Percentiles rank a stretch among this genome's conserved stretches.
Conservation (phyloP, 2,888 invertebrate genomes). For the Aromia moschata region DNA sequence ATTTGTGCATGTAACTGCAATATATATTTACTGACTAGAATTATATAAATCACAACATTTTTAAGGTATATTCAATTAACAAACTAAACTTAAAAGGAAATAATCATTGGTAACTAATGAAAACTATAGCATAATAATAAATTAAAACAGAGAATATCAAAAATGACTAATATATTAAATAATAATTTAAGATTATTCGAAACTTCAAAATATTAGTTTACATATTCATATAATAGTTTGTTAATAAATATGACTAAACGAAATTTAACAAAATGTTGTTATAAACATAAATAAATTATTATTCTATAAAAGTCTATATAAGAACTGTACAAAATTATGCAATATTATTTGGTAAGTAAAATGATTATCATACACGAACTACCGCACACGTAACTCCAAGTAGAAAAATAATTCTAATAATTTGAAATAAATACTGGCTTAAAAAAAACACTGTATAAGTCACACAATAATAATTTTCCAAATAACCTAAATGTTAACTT, state of each 20-base stretch:
- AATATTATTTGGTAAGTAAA: constrained; percentile 40
- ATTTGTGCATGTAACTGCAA: constrained; percentile 37
- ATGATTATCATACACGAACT: constrained; percentile 12
- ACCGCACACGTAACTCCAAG: constrained; percentile 14
- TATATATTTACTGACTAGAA: constrained; percentile 59
- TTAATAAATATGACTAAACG: constrained; percentile 39
- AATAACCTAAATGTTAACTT: constrained; percentile 48
- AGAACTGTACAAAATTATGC: constrained; percentile 33
- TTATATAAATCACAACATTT: constrained; percentile 58
- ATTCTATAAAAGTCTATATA: constrained; percentile 22
- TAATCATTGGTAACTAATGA: constrained; percentile 48
- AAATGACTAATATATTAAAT: constrained; percentile 35
- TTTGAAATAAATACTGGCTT: constrained; percentile 39
- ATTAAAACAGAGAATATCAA: constrained; percentile 45
- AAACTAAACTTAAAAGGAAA: constrained; percentile 42
- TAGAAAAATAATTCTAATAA: constrained; percentile 25
- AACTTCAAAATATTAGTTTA: constrained; percentile 27
- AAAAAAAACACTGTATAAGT: constrained; percentile 36
- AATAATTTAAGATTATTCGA: constrained; percentile 31
- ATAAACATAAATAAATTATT: constrained; percentile 26
- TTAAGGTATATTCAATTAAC: constrained; percentile 45
- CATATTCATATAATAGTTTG: constrained; percentile 23
- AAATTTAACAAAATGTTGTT: constrained; percentile 20
- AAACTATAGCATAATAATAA: constrained; percentile 38
- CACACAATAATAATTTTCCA: constrained; percentile 34